These are phyloP conservation scores for Varroa destructor DNA, from an alignment of 1,140 invertebrate genomes.

Conservation along the genomic window DNA sequence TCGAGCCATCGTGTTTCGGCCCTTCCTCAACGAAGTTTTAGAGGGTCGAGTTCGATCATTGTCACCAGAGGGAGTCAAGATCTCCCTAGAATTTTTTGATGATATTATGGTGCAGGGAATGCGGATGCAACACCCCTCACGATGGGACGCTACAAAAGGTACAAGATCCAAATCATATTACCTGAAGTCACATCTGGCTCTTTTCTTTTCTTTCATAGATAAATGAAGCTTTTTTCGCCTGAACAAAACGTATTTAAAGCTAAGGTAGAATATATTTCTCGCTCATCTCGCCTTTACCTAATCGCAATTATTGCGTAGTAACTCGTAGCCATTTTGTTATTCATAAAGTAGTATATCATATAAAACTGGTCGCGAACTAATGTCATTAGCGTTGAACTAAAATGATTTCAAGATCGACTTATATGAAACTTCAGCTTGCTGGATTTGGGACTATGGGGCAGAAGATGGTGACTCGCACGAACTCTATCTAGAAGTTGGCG, in stretches of 20 bases:
- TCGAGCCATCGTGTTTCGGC: constrained; percentile 14
- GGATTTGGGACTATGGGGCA: constrained; percentile 21
- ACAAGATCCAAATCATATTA: background rate
- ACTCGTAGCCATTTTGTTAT: too few relatives aligned
- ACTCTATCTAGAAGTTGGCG: constrained; percentile 11
- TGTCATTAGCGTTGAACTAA: too few relatives aligned
- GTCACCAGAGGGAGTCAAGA: constrained; percentile 11
- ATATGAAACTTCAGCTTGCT: background rate
- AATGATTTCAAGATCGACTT: too few relatives aligned
- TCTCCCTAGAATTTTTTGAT: constrained; percentile 16
- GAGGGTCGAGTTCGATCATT: constrained; percentile 19
- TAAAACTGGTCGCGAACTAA: too few relatives aligned
- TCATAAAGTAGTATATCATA: too few relatives aligned
- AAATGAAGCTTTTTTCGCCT: too few relatives aligned
- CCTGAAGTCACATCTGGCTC: too few relatives aligned
- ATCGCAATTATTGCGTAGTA: too few relatives aligned
- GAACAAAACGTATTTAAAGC: too few relatives aligned
- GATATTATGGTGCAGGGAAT: constrained; percentile 19
- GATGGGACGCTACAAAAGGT: constrained; percentile 8
- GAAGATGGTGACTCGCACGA: constrained; percentile 19
- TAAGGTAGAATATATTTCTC: too few relatives aligned
- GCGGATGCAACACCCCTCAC: constrained; percentile 12
- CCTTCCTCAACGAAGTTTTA: constrained; percentile 16
- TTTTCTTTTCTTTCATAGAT: too few relatives aligned
- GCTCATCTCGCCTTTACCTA: too few relatives aligned